phyloP scores from a whole-genome alignment of 2,888 invertebrate species.

The Cataglyphis cursor region DNA sequence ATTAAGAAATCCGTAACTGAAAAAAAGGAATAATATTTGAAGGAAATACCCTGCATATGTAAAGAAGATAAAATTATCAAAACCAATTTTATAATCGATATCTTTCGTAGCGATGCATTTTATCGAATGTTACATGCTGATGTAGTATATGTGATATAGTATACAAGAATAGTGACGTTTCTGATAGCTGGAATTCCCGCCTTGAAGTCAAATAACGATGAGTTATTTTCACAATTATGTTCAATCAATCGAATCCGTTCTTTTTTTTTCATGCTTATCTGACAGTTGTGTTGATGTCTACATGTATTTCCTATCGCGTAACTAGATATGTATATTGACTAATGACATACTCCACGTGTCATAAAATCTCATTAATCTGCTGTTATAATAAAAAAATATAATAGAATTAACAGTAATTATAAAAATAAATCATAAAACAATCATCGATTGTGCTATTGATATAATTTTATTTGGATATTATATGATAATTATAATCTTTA shows the following conservation, averaged over 20 bases:
- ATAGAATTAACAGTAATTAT: neutral
- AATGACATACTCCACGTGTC: neutral
- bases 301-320: neutral
- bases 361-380: neutral
- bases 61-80: conserved; percentile 10
- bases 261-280: conserved; percentile 26
- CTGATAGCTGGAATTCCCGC: conserved; percentile 40
- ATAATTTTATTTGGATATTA: conserved; percentile 10
- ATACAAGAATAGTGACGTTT: conserved; percentile 36
- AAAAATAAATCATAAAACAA: neutral
- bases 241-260: conserved; percentile 3
- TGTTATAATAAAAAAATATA: neutral
- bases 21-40: neutral
- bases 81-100: neutral
- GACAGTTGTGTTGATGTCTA: neutral
- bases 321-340: neutral
- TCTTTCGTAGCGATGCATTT: neutral
- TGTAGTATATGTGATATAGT: neutral
- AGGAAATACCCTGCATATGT: neutral
- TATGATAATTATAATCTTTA: neutral
- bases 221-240: conserved; percentile 24
- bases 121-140: conserved; percentile 6
- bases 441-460: neutral
- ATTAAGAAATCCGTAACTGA: neutral
- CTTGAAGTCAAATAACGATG: conserved; percentile 8